Conservation (phyloP, 2,113 vertebrate genomes). For the Nansenia antarctica region DNA sequence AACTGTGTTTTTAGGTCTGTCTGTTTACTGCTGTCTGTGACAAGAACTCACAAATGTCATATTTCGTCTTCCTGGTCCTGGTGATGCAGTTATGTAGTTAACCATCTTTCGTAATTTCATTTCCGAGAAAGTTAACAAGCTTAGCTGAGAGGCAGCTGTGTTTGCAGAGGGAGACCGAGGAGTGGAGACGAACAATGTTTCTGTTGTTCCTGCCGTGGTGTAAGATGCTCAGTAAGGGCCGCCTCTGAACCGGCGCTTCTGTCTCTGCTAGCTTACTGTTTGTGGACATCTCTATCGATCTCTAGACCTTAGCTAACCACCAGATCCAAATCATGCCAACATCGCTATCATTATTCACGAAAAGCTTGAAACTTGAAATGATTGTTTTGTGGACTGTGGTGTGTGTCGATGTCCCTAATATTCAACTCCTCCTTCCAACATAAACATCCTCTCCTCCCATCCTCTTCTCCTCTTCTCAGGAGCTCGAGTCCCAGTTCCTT, state of each 20-base stretch:
- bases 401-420: neutral
- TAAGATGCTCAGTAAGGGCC: neutral
- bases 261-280: neutral
- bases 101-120: constrained; percentile 15
- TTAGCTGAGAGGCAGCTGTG: constrained; percentile 37
- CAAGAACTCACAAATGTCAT: too few relatives aligned
- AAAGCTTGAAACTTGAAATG: neutral
- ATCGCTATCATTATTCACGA: neutral
- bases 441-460: neutral
- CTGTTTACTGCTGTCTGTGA: too few relatives aligned
- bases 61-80: neutral
- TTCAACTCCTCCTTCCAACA: neutral
- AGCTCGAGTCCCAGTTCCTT: constrained; percentile 72
- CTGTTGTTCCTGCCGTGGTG: constrained; percentile 2
- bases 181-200: constrained; percentile 3
- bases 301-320: too few relatives aligned
- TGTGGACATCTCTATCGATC: neutral
- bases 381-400: neutral
- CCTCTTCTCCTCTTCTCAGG: constrained; percentile 35
- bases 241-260: neutral
- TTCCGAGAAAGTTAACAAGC: constrained; percentile 9
- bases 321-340: too few relatives aligned
- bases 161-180: neutral
- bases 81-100: neutral
- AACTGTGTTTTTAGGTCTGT: too few relatives aligned